phyloP scores from a whole-genome alignment of 2,797 vertebrate species.

The Macropodus opercularis region DNA sequence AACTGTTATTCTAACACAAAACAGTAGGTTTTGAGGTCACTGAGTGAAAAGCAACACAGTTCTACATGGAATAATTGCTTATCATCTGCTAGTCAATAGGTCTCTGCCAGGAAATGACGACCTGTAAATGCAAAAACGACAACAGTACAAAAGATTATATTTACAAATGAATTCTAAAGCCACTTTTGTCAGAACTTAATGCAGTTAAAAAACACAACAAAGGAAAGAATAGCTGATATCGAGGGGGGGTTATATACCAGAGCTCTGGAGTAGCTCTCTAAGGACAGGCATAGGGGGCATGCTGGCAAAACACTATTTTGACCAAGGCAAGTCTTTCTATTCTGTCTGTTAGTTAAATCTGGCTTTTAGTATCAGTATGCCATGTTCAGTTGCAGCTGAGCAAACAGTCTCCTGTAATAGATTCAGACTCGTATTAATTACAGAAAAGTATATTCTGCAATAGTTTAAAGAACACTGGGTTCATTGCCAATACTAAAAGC shows the following conservation, averaged over 20 bases:
- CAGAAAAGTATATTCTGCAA: constrained; percentile 12
- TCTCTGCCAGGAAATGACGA: constrained; percentile 25
- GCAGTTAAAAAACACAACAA: constrained; percentile 5
- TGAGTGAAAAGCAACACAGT: constrained; percentile 41
- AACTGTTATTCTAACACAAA: constrained; percentile 28
- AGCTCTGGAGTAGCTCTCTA: constrained; percentile 58
- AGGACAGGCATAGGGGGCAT: constrained; percentile 57
- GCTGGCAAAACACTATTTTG: constrained; percentile 65
- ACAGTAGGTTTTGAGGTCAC: constrained; percentile 22
- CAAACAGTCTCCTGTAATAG: constrained; percentile 23
- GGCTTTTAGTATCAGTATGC: constrained; percentile 33
- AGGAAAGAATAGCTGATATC: constrained; percentile 52
- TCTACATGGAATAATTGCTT: constrained; percentile 28
- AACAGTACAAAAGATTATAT: background rate
- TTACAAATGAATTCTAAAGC: constrained; percentile 3
- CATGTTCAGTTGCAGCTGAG: constrained; percentile 9
- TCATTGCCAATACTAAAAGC: constrained; percentile 32
- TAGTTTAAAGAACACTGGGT: constrained; percentile 27
- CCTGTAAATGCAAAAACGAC: constrained; percentile 7
- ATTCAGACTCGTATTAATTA: constrained; percentile 32
- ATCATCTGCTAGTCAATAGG: constrained; percentile 32
- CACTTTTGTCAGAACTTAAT: constrained; percentile 3
- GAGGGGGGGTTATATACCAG: constrained; percentile 33
- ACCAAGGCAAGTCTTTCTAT: constrained; percentile 50
- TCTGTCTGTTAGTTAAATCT: constrained; percentile 51